phyloP scores from a whole-genome alignment of 2,888 invertebrate species.

The Temnothorax unifasciatus region DNA sequence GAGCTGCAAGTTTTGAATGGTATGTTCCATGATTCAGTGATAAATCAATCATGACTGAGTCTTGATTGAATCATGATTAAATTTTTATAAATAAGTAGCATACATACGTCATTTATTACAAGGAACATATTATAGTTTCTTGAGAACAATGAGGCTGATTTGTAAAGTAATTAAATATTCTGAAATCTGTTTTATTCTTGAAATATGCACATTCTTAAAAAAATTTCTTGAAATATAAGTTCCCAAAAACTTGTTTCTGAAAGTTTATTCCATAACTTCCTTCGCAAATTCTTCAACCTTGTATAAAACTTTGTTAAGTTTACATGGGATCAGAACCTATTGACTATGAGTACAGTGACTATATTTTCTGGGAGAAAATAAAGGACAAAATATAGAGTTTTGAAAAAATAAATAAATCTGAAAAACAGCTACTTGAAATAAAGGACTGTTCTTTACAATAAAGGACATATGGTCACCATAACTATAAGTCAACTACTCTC shows the following conservation, averaged over 20 bases:
- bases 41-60: background rate
- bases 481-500: background rate
- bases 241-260: background rate
- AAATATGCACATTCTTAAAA: background rate
- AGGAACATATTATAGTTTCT: background rate
- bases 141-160: background rate
- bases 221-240: background rate
- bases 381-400: too few species aligned
- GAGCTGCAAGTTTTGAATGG: constrained; percentile 84
- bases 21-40: constrained; percentile 60
- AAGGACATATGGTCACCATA: too few species aligned
- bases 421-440: too few species aligned
- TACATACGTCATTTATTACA: background rate
- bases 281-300: background rate
- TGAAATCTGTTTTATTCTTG: background rate
- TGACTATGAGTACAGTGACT: too few species aligned
- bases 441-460: too few species aligned
- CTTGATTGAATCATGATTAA: background rate
- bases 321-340: background rate
- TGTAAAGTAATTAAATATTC: background rate
- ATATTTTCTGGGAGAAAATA: too few species aligned
- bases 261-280: background rate
- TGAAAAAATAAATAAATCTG: too few species aligned
- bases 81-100: background rate
- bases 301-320: background rate